Percentiles rank a stretch among this genome's conserved stretches.
These are phyloP conservation scores for Brachypodius melanocephalos DNA, from an alignment of 2,113 vertebrate genomes.

Conservation along the genomic window DNA sequence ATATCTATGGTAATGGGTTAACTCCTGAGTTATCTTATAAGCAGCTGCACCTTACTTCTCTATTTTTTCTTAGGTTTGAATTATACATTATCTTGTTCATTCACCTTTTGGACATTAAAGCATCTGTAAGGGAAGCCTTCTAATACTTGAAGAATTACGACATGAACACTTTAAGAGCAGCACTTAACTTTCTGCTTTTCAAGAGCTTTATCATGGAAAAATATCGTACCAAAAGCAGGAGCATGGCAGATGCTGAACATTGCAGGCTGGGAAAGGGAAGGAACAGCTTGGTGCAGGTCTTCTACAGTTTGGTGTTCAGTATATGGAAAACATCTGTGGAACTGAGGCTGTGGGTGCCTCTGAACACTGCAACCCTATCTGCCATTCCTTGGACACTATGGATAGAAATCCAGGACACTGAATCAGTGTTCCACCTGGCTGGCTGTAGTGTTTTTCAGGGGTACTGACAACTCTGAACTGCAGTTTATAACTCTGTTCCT, in stretches of 20 bases:
- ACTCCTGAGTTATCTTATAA: neutral
- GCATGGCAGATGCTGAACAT: neutral
- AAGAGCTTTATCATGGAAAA: neutral
- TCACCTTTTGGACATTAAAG: neutral
- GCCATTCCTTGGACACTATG: neutral
- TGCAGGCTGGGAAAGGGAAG: neutral
- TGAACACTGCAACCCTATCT: neutral
- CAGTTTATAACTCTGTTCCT: neutral
- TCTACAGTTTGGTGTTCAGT: neutral
- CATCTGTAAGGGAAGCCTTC: neutral
- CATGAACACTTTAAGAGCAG: neutral
- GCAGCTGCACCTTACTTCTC: neutral
- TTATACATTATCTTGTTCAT: neutral
- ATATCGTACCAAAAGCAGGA: neutral
- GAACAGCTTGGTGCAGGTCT: neutral
- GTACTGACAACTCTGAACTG: neutral
- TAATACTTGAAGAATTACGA: neutral
- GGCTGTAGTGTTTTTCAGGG: neutral
- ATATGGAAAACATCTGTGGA: neutral
- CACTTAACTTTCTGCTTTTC: neutral
- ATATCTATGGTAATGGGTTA: neutral
- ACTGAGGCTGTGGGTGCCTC: neutral
- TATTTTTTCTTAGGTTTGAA: neutral
- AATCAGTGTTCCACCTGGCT: neutral
- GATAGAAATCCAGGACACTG: neutral